These are phyloP conservation scores for Euleptes europaea DNA, from an alignment of 2,113 vertebrate genomes.

Conservation along the genomic window DNA sequence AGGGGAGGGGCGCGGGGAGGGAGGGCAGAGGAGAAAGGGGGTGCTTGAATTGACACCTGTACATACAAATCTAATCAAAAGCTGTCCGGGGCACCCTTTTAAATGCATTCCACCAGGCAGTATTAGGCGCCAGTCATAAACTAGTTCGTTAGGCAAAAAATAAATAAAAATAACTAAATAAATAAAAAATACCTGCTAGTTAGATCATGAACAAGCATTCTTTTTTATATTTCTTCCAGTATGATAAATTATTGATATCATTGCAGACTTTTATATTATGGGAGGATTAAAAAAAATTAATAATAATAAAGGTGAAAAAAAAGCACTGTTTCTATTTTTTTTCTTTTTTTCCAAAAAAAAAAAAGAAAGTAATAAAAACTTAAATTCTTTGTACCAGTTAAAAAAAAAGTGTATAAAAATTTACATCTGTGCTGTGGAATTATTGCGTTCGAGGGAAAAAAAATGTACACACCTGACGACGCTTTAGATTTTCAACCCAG, in stretches of 20 bases:
- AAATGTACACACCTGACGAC: constrained; percentile 85
- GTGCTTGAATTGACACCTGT: constrained; percentile 73
- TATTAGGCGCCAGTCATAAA: constrained; percentile 83
- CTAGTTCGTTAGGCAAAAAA: constrained; percentile 81
- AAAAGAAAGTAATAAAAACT: constrained; percentile 87
- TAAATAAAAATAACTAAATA: background rate
- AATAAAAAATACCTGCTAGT: constrained; percentile 71
- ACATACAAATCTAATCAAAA: constrained; percentile 76
- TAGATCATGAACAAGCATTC: constrained; percentile 86
- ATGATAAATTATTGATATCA: constrained; percentile 93
- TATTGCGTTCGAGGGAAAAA: constrained; percentile 91
- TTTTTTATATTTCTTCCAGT: constrained; percentile 95
- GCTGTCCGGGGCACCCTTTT: constrained; percentile 76
- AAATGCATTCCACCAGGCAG: constrained; percentile 82
- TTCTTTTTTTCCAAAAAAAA: constrained; percentile 86
- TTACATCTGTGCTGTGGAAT: constrained; percentile 94
- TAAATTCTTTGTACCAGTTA: constrained; percentile 86
- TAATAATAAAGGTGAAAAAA: constrained; percentile 75
- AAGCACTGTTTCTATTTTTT: constrained; percentile 92
- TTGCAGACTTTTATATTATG: constrained; percentile 95
- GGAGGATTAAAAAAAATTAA: constrained; percentile 81
- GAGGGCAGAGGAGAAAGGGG: constrained; percentile 18
- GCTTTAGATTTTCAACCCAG: constrained; percentile 91
- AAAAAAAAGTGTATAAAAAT: constrained; percentile 88
- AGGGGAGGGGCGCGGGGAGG: background rate